Conservation (phyloP, 2,113 vertebrate species). For the Todiramphus saurophagus region DNA sequence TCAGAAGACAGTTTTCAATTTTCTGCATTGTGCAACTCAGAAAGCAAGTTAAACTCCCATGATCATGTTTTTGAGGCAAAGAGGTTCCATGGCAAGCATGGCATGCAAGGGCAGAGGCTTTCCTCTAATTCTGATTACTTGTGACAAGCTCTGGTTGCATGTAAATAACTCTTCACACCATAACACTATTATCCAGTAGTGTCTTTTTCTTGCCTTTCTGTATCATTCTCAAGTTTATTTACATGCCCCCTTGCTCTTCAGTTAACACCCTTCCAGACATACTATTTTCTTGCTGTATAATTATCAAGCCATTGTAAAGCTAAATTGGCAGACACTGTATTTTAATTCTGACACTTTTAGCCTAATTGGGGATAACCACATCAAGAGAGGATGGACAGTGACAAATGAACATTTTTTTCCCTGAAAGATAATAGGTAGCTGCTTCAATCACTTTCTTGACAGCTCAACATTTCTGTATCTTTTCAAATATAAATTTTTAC, state of each 20-base stretch:
- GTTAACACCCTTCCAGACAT: constrained; percentile 21
- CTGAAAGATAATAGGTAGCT: constrained; percentile 47
- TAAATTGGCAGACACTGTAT: constrained; percentile 42
- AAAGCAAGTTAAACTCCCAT: not conserved
- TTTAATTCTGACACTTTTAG: constrained; percentile 48
- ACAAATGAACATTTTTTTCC: constrained; percentile 16
- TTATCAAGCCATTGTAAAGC: constrained; percentile 55
- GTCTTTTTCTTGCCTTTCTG: constrained; percentile 57
- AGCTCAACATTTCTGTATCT: constrained; percentile 11
- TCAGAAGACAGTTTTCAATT: not conserved
- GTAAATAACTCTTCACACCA: constrained; percentile 30
- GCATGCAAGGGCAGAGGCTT: not conserved
- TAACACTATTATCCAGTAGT: constrained; percentile 42
- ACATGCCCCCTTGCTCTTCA: not conserved
- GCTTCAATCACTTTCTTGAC: constrained; percentile 44
- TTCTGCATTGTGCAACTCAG: not conserved
- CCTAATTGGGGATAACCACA: constrained; percentile 44
- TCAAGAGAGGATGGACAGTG: constrained; percentile 10
- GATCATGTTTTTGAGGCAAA: not conserved
- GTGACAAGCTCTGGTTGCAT: constrained; percentile 27
- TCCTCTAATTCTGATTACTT: constrained; percentile 38
- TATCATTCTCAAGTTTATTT: constrained; percentile 48
- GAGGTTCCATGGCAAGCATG: not conserved
- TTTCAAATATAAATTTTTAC: constrained; percentile 8
- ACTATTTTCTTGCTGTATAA: constrained; percentile 50